These are phyloP conservation scores for Ictalurus furcatus DNA, from an alignment of 2,113 vertebrate species.

Conservation along the genomic window DNA sequence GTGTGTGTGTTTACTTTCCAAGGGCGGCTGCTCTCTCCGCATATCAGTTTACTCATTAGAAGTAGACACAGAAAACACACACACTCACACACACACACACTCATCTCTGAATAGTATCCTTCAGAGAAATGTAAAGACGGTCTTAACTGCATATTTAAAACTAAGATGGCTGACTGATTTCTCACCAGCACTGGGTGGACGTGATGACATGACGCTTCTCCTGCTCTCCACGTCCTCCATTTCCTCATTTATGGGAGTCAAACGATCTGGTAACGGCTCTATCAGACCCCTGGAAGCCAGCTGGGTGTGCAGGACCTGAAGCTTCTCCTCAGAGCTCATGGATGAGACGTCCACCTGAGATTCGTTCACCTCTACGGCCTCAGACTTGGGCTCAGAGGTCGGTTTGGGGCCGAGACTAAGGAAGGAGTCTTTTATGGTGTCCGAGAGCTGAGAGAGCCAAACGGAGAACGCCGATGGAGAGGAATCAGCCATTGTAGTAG, in stretches of 20 bases:
- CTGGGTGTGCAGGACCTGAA: constrained; percentile 37
- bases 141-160: background rate
- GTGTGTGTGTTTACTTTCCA: constrained; percentile 41
- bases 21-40: constrained; percentile 29
- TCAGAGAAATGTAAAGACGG: background rate
- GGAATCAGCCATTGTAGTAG: constrained; percentile 32
- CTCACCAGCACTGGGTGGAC: constrained; percentile 57
- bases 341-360: constrained; percentile 22
- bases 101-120: background rate
- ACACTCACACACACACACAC: constrained; percentile 2
- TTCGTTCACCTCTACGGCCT: background rate
- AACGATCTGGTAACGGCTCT: constrained; percentile 37
- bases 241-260: constrained; percentile 77
- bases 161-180: constrained; percentile 1
- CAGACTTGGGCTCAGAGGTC: background rate
- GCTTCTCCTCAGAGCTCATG: constrained; percentile 38
- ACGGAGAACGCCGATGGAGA: constrained; percentile 65
- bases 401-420: constrained; percentile 59
- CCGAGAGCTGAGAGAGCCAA: constrained; percentile 79
- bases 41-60: constrained; percentile 51
- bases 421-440: constrained; percentile 72
- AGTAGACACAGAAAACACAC: constrained; percentile 13
- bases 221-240: constrained; percentile 61
- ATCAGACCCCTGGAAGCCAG: constrained; percentile 45
- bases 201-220: constrained; percentile 25